A percentile compares a stretch with the other conserved stretches of the same genome.
phyloP scores from a whole-genome alignment of 1,140 invertebrate genomes.

The Tigriopus japonicus region DNA sequence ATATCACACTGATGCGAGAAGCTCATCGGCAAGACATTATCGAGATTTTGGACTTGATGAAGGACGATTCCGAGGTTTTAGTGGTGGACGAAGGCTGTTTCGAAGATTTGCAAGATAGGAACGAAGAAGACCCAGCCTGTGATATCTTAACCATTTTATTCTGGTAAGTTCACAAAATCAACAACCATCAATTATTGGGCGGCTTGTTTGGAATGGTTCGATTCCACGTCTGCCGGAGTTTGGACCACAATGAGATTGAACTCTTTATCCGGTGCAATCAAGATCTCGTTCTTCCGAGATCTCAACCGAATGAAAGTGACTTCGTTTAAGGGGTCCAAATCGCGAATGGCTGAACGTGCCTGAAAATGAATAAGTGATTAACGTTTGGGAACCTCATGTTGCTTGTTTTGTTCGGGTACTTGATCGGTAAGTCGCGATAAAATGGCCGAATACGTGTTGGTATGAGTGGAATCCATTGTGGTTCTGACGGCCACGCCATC shows the following conservation, averaged over 20 bases:
- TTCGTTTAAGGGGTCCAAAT: neutral
- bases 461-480: neutral
- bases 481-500: slow-evolving; percentile 1
- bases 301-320: neutral
- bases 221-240: neutral
- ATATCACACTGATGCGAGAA: too few relatives aligned
- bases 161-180: too few relatives aligned
- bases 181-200: too few relatives aligned
- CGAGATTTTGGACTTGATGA: too few relatives aligned
- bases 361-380: neutral
- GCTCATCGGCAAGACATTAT: too few relatives aligned
- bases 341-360: neutral
- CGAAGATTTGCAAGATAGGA: too few relatives aligned
- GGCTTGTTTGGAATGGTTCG: too few relatives aligned
- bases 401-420: neutral
- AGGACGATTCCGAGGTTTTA: too few relatives aligned
- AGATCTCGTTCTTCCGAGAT: neutral
- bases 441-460: neutral
- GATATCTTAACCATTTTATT: too few relatives aligned
- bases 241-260: neutral
- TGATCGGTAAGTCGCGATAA: neutral
- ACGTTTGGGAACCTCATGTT: neutral
- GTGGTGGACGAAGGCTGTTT: too few relatives aligned
- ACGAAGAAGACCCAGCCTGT: too few relatives aligned
- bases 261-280: neutral